Evolutionary conservation across 2,797 vertebrate species (phyloP).

Genomic region (Crenuchus spilurus): DNA sequence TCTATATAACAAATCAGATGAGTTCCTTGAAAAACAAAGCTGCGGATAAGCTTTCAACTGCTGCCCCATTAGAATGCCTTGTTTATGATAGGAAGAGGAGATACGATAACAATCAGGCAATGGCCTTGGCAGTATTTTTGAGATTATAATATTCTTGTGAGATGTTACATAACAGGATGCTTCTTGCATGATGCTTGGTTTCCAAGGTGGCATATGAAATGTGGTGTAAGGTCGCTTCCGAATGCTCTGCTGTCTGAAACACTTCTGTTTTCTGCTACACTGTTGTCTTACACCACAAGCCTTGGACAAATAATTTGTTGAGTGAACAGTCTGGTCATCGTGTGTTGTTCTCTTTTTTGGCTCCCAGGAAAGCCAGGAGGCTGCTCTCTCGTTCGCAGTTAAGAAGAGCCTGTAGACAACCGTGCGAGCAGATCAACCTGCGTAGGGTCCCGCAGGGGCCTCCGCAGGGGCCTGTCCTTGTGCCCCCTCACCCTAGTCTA

Average conservation of each 20-base stretch:
- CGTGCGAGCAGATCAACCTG: conserved; percentile 83
- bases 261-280: conserved; percentile 18
- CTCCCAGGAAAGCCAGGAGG: conserved; percentile 85
- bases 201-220: conserved; percentile 15
- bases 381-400: conserved; percentile 87
- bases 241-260: not conserved
- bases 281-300: conserved; percentile 21
- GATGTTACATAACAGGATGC: conserved; percentile 19
- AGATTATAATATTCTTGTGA: not conserved
- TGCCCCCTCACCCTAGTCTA: conserved; percentile 79
- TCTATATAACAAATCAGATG: conserved; percentile 7
- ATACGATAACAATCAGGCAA: not conserved
- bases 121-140: not conserved
- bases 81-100: conserved; percentile 20
- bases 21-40: conserved; percentile 5
- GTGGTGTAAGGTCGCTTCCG: not conserved
- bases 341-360: conserved; percentile 48
- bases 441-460: conserved; percentile 75
- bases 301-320: conserved; percentile 1
- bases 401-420: conserved; percentile 89
- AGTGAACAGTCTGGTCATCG: conserved; percentile 22
- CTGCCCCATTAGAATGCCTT: conserved; percentile 7
- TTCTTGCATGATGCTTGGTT: conserved; percentile 27
- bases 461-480: conserved; percentile 74
- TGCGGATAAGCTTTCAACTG: conserved; percentile 11